phyloP scores from a whole-genome alignment of 2,888 invertebrate genomes.

The Drosophila kanekoi region DNA sequence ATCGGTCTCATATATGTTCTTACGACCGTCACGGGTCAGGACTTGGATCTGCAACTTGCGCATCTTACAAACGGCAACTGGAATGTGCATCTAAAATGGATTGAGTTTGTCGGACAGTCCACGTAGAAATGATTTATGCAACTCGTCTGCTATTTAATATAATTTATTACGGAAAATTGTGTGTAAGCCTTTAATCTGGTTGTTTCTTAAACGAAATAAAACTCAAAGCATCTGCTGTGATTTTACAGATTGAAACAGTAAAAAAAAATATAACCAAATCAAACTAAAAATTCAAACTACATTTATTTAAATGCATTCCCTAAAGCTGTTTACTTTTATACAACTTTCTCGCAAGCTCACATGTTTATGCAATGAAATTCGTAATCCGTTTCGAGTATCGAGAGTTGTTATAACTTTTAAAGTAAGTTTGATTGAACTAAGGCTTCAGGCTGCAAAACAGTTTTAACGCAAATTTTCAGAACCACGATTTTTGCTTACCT shows the following conservation, averaged over 20 bases:
- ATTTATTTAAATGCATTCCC: too few relatives aligned
- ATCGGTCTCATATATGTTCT: conserved; percentile 54
- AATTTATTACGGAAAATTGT: conserved; percentile 15
- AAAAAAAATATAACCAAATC: background rate
- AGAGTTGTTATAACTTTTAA: too few relatives aligned
- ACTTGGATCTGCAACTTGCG: conserved; percentile 55
- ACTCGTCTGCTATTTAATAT: background rate
- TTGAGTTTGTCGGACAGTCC: conserved; percentile 5
- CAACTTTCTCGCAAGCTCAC: background rate
- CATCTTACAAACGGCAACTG: conserved; percentile 31
- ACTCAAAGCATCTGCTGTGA: conserved; percentile 16
- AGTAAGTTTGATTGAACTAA: too few relatives aligned
- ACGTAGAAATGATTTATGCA: conserved; percentile 7
- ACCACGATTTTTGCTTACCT: too few relatives aligned
- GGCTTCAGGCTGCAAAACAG: too few relatives aligned
- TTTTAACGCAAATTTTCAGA: too few relatives aligned
- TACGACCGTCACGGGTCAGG: conserved; percentile 62
- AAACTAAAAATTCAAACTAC: too few relatives aligned
- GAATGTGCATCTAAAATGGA: conserved; percentile 2
- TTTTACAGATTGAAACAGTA: background rate
- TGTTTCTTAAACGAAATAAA: conserved; percentile 10
- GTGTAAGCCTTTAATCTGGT: background rate
- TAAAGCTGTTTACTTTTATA: background rate
- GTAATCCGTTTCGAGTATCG: too few relatives aligned
- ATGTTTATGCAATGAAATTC: background rate